Evolutionary conservation across 2,888 invertebrate species (phyloP), one percentile per base, ranked within the genome.

Genomic region (Brachyopa scutellaris): DNA sequence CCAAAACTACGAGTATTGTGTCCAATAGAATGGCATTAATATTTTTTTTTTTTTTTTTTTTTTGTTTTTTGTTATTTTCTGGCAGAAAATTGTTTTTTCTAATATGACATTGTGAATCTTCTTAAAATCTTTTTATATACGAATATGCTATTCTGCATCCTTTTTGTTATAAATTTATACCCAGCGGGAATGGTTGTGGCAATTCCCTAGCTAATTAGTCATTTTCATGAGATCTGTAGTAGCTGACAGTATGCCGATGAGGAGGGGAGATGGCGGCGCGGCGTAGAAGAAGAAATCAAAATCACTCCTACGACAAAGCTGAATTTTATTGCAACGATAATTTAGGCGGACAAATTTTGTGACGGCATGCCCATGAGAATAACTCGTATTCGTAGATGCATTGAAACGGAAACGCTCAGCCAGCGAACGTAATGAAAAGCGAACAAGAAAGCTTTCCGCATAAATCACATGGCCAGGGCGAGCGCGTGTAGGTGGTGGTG

Each of bases 1-100:
- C 76, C 77, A 77, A 62, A 78, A 80, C 62, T 59, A 70, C n/a
- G n/a, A n/a, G n/a, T n/a, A n/a, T n/a, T 67, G 40, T 62, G 77
- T 82, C 84, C 79, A 77, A 79, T 70, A 79, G 66, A 79, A 83
- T 62, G 66, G 67, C 17, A n/a, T n/a, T n/a, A n/a, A n/a, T n/a
- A n/a, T n/a, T n/a, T n/a, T n/a, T n/a, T n/a, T n/a, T n/a, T n/a
- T n/a, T n/a, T n/a, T n/a, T n/a, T n/a, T n/a, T n/a, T n/a, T n/a
- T n/a, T 19, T 47, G 59, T 62, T 19, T 40, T 40, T 61, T 55
- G 38, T 55, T 33, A n/a, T 17, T 31, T 49, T 78, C 33, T 47
- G 33, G 76, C 61, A 77, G 11, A 55, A 55, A 55, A 40, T 72
- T 51, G 31, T n/a, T n/a, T n/a, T 66, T 69, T 61, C 40, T 59